Evolutionary conservation across 2,888 invertebrate genomes (phyloP).

Genomic region (Nymphalis polychloros): DNA sequence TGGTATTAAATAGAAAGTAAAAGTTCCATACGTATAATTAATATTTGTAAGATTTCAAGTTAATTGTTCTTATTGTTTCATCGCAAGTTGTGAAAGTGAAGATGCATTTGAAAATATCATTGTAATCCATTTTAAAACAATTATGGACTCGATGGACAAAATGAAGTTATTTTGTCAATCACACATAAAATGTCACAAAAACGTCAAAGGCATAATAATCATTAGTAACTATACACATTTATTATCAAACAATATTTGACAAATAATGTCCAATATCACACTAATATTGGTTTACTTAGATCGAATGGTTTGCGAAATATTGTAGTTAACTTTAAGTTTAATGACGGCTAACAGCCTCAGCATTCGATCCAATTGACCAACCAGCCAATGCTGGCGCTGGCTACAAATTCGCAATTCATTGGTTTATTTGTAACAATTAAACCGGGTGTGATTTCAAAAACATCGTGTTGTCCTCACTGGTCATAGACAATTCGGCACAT

Average conservation of each 20-base stretch:
- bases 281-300: constrained; percentile 9
- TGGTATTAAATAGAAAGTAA: too few species aligned
- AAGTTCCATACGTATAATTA: too few species aligned
- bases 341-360: neutral
- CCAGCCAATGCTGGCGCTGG: neutral
- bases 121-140: neutral
- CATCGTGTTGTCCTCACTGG: constrained; percentile 65
- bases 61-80: too few species aligned
- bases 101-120: constrained; percentile 15
- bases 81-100: neutral
- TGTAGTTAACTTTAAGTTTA: neutral
- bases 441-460: constrained; percentile 30
- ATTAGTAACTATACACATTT: neutral
- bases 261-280: constrained; percentile 16
- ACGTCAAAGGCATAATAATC: neutral
- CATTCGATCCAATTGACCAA: neutral
- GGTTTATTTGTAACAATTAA: constrained; percentile 10
- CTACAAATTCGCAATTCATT: constrained; percentile 24
- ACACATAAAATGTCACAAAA: too few species aligned
- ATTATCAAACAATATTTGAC: neutral
- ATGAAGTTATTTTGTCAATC: too few species aligned
- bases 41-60: too few species aligned
- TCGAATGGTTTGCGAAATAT: constrained; percentile 18
- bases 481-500: constrained; percentile 67
- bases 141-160: neutral